Evolutionary conservation across 2,113 vertebrate species (phyloP).

Genomic region (Camelus bactrianus): DNA sequence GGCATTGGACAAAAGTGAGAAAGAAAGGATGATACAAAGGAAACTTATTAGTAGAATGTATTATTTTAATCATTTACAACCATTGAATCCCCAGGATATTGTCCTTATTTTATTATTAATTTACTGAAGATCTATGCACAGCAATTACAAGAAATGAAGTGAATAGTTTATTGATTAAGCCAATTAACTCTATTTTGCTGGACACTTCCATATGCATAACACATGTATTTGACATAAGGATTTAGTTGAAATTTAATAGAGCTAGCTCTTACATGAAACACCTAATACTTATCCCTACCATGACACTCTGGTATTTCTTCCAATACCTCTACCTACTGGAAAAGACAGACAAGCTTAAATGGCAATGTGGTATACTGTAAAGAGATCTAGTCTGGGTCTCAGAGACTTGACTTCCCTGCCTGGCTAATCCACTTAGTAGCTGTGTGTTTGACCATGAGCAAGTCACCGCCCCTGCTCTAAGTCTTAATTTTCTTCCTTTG

Average conservation of each 20-base stretch:
- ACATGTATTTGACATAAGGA: not conserved
- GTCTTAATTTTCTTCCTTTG: not conserved
- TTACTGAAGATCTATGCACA: not conserved
- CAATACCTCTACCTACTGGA: not conserved
- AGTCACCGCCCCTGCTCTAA: not conserved
- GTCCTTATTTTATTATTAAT: conserved; percentile 5
- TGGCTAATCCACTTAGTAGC: not conserved
- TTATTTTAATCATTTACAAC: not conserved
- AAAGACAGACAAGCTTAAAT: not conserved
- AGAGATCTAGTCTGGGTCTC: not conserved
- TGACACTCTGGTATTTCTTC: not conserved
- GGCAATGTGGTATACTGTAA: not conserved
- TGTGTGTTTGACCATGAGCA: not conserved
- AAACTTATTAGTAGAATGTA: not conserved
- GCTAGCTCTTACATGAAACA: not conserved
- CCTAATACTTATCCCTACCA: not conserved
- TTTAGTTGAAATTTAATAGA: conserved; percentile 1
- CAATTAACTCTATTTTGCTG: conserved; percentile 20
- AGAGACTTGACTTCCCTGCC: not conserved
- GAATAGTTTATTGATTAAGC: not conserved
- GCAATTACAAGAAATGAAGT: not conserved
- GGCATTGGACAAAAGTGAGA: not conserved
- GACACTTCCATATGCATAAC: not conserved
- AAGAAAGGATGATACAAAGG: not conserved
- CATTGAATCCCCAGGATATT: not conserved